These are phyloP conservation scores for Xestia sexstrigata DNA, from an alignment of 2,888 invertebrate genomes.

Conservation along the genomic window DNA sequence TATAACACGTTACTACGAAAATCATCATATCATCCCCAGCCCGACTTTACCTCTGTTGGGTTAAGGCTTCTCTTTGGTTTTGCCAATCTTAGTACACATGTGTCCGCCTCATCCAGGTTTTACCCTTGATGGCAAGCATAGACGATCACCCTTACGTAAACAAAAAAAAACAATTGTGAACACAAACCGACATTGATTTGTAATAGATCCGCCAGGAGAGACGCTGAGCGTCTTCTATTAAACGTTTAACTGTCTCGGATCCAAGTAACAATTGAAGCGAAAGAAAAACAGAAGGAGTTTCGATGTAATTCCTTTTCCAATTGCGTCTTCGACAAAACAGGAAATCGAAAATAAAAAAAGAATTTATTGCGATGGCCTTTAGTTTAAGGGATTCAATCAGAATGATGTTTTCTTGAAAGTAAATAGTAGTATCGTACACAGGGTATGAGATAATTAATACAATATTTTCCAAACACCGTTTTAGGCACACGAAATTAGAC, in stretches of 20 bases:
- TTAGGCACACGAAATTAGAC: background rate
- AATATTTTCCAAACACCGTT: background rate
- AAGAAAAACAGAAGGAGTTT: constrained; percentile 41
- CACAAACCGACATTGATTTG: constrained; percentile 23
- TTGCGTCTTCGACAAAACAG: constrained; percentile 42
- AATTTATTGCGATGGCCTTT: constrained; percentile 11
- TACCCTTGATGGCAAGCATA: background rate
- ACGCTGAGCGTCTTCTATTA: constrained; percentile 21
- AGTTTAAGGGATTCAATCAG: constrained; percentile 18
- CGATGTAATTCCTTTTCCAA: constrained; percentile 49
- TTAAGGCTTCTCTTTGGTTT: background rate
- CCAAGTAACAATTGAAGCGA: constrained; percentile 29
- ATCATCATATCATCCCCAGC: background rate
- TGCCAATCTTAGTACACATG: background rate
- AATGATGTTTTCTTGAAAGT: background rate
- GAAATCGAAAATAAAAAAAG: constrained; percentile 32
- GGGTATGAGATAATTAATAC: background rate
- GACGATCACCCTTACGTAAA: background rate
- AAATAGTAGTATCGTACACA: background rate
- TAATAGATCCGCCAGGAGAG: constrained; percentile 11
- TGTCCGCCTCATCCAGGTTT: background rate
- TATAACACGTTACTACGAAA: background rate
- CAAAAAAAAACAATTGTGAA: constrained; percentile 2
- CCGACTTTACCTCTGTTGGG: background rate
- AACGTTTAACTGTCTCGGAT: constrained; percentile 37